Evolutionary conservation across 1,140 invertebrate species (phyloP), one percentile per base, ranked within the genome.

Genomic region (Zaprionus capensis): DNA sequence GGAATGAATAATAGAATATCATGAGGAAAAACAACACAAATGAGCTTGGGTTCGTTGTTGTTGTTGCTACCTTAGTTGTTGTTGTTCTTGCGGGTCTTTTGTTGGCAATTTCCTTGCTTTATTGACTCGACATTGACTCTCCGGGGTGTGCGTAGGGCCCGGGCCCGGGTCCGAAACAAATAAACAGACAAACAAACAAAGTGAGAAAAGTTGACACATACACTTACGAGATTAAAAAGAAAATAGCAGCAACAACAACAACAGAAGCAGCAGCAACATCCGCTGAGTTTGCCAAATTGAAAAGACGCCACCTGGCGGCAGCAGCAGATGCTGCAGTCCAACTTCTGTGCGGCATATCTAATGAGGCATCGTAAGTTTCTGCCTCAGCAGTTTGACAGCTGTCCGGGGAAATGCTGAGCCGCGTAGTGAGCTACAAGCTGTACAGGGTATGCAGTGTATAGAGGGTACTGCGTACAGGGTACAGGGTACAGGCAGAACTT

Each of bases 201-300:
- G 82, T 82, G 82, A 72, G 67, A 87, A 87, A 87, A 87, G 83
- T 87, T 86, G 83, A 87, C 83, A 87, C 83, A 86, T 86, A 87
- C 83, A 86, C 83, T 86, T 86, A 86, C 80, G 69, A 87, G 83
- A 86, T 86, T 86, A 86, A 86, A 86, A 86, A 58, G 72, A 66
- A 73, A 63, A 65, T 36, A 67, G 46, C 46, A 51, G 22, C 46
- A 22, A 4, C 20, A 51, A 2, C 44, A 41, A 3, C 38, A 41
- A n/a, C 38, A 41, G 24, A 24, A 24, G 24, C 24, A 26, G 38
- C 20, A 36, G 36, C 61, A 56, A 63, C 61, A 70, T 61, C 55
- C 66, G 67, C 74, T 71, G 73, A 62, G 31, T 70, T 67, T 36
- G 62, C 20, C 49, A 85, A 76, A 79, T 84, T 83, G 74, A 84